A percentile compares a stretch with the other conserved stretches of the same genome.
phyloP scores from a whole-genome alignment of 2,113 vertebrate species.

The Rhinichthys klamathensis region DNA sequence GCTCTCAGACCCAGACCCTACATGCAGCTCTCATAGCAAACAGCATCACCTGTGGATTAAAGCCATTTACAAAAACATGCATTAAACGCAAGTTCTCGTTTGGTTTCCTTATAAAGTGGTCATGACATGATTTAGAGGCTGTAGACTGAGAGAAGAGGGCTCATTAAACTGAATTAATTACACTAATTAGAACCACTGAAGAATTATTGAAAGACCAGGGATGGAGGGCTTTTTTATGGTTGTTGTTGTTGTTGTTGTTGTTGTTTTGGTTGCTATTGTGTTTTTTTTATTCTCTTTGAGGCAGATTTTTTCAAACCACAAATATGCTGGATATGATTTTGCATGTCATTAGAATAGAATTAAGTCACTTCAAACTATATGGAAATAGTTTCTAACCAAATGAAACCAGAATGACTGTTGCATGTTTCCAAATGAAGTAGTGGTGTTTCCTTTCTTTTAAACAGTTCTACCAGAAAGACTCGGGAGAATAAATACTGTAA shows the following conservation, averaged over 20 bases:
- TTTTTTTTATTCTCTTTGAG: neutral
- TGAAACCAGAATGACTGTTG: neutral
- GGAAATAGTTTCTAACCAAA: neutral
- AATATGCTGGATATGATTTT: neutral
- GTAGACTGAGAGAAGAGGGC: conserved; percentile 28
- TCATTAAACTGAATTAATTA: conserved; percentile 52
- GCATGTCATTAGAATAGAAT: neutral
- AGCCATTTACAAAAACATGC: conserved; percentile 5
- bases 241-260: neutral
- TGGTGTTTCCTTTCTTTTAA: neutral
- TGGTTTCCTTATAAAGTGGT: conserved; percentile 16
- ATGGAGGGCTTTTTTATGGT: neutral
- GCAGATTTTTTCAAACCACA: neutral
- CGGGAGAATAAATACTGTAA: too few relatives aligned
- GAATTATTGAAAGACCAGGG: neutral
- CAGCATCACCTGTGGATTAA: conserved; percentile 10
- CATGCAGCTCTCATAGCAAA: neutral
- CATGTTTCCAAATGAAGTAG: neutral
- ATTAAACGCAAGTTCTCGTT: neutral
- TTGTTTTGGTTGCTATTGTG: neutral
- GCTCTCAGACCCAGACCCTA: conserved; percentile 8
- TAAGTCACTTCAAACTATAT: neutral
- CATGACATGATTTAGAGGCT: conserved; percentile 35
- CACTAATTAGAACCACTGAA: conserved; percentile 46
- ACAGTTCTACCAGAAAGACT: too few relatives aligned